A percentile compares a stretch with the other conserved stretches of the same genome.
Evolutionary conservation across 2,797 vertebrate species (phyloP).

Genomic region (Apodemus agrarius): DNA sequence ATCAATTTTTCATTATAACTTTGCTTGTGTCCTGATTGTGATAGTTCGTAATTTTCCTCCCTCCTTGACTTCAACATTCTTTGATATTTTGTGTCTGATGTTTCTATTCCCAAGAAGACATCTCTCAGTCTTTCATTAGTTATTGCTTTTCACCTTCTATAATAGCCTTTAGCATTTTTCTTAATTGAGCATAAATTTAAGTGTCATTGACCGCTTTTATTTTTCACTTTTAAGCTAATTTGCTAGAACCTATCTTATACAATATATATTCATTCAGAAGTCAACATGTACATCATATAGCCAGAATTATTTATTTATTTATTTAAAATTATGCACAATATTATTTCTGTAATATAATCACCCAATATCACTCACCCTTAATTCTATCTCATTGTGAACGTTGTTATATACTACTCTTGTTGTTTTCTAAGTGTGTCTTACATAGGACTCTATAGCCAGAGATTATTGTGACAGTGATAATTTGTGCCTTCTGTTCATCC

Average conservation of each 20-base stretch:
- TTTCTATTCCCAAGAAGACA: slow-evolving; percentile 29
- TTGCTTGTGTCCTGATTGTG: slow-evolving; percentile 34
- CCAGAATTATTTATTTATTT: neutral
- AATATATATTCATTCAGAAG: slow-evolving; percentile 27
- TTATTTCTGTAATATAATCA: slow-evolving; percentile 21
- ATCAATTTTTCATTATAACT: slow-evolving; percentile 63
- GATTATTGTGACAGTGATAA: neutral
- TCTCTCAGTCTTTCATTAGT: slow-evolving; percentile 19
- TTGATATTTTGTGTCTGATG: slow-evolving; percentile 52
- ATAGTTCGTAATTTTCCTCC: slow-evolving; percentile 39
- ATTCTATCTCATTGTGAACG: slow-evolving; percentile 19
- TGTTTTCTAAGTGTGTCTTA: slow-evolving; percentile 51
- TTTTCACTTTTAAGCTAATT: slow-evolving; percentile 12
- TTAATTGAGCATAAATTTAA: slow-evolving; percentile 57
- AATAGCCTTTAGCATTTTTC: slow-evolving; percentile 55
- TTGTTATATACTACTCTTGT: slow-evolving; percentile 27
- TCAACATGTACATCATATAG: neutral
- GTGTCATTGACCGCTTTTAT: slow-evolving; percentile 23
- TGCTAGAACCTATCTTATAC: neutral
- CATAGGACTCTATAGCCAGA: neutral
- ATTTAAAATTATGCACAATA: neutral
- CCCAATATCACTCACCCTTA: neutral
- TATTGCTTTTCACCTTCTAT: slow-evolving; percentile 40
- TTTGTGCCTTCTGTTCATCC: slow-evolving; percentile 24
- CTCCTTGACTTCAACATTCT: neutral